phyloP scores from a whole-genome alignment of 2,888 invertebrate species.

The Yponomeuta evonymella region DNA sequence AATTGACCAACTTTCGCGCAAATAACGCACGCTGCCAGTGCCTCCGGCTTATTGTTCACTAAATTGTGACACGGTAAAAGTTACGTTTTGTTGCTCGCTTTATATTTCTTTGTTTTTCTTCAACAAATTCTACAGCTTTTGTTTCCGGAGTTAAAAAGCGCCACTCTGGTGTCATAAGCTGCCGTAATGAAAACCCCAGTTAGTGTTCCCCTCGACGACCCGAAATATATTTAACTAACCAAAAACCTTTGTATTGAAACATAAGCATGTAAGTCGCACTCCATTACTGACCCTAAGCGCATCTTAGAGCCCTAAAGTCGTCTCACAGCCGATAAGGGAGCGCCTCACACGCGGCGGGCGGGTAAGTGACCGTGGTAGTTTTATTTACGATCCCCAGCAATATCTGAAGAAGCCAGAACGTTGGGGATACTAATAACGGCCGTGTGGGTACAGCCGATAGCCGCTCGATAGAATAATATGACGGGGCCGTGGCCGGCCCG shows the following conservation, averaged over 20 bases:
- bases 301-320: not conserved
- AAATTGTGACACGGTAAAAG: slow-evolving; percentile 1
- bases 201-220: not conserved
- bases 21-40: not conserved
- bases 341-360: slow-evolving; percentile 18
- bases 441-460: slow-evolving; percentile 66
- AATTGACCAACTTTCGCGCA: slow-evolving; percentile 8
- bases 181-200: not conserved
- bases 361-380: slow-evolving; percentile 33
- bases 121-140: not conserved
- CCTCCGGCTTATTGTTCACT: slow-evolving; percentile 7
- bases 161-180: not conserved
- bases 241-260: not conserved
- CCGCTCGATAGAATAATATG: slow-evolving; percentile 73
- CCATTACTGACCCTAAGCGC: not conserved
- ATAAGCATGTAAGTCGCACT: slow-evolving; percentile 1
- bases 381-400: slow-evolving; percentile 67
- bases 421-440: slow-evolving; percentile 67
- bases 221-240: not conserved
- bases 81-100: not conserved
- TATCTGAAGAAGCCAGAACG: slow-evolving; percentile 64
- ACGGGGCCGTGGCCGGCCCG: slow-evolving; percentile 57
- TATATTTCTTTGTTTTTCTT: slow-evolving; percentile 4
- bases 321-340: not conserved
- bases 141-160: not conserved